phyloP scores from a whole-genome alignment of 2,888 invertebrate species.

The Gnatocerus cornutus region DNA sequence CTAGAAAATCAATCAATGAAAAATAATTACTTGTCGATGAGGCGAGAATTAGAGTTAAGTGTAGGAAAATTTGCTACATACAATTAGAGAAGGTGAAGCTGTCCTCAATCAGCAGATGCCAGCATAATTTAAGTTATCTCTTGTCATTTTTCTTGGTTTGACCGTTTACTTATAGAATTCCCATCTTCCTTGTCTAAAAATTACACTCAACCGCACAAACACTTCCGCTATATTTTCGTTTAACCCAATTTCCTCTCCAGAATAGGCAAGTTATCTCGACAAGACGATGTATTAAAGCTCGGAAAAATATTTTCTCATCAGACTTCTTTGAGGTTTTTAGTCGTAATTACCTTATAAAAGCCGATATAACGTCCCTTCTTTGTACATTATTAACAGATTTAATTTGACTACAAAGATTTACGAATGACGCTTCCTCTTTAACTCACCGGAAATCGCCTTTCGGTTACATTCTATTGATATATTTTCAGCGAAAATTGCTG shows the following conservation, averaged over 20 bases:
- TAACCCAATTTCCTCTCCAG: conserved; percentile 20
- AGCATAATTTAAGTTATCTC: too few species aligned
- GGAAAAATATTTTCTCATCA: conserved; percentile 6
- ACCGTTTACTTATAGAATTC: background rate
- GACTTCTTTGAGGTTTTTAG: conserved; percentile 8
- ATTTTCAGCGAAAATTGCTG: conserved; percentile 32
- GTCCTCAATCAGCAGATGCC: too few species aligned
- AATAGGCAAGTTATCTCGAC: conserved; percentile 26
- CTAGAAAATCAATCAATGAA: too few species aligned
- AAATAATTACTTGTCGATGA: too few species aligned
- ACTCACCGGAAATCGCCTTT: conserved; percentile 25
- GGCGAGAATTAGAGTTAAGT: too few species aligned
- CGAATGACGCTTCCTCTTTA: conserved; percentile 13
- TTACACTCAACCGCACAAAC: conserved; percentile 4
- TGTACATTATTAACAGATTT: background rate
- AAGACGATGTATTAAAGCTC: conserved; percentile 18
- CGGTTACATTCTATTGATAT: conserved; percentile 18
- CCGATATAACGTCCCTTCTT: conserved; percentile 2
- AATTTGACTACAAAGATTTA: conserved; percentile 16
- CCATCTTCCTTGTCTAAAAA: conserved; percentile 3
- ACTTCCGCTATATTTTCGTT: conserved; percentile 21
- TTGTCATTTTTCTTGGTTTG: too few species aligned
- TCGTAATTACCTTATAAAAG: conserved; percentile 5
- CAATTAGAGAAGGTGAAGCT: too few species aligned
- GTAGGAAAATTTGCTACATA: too few species aligned